These are phyloP conservation scores for Diachasmimorpha longicaudata DNA, from an alignment of 1,140 invertebrate species.

Conservation along the genomic window DNA sequence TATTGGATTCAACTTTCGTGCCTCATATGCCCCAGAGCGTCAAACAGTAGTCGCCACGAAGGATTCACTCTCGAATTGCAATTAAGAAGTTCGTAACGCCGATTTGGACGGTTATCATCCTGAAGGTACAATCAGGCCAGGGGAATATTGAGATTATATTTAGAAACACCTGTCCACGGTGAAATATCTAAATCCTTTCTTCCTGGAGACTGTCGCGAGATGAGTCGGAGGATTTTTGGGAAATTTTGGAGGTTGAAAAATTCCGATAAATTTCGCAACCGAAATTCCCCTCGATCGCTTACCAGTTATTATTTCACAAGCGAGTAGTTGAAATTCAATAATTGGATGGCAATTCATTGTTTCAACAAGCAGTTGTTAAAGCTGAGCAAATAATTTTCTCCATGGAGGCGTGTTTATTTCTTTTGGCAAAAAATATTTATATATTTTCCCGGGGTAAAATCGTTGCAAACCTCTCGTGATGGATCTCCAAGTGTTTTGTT, in stretches of 20 bases:
- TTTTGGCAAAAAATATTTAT: not conserved
- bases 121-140: not conserved
- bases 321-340: too few relatives aligned
- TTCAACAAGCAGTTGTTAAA: not conserved
- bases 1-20: slow-evolving; percentile 40
- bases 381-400: not conserved
- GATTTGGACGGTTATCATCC: slow-evolving; percentile 19
- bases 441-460: not conserved
- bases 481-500: slow-evolving; percentile 24
- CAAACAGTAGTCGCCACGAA: slow-evolving; percentile 56
- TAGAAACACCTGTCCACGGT: slow-evolving; percentile 10
- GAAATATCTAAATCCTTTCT: not conserved
- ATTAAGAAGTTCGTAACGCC: slow-evolving; percentile 55
- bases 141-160: not conserved
- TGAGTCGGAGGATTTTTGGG: too few relatives aligned
- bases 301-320: too few relatives aligned
- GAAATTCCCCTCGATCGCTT: too few relatives aligned
- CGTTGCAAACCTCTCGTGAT: too few relatives aligned
- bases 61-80: slow-evolving; percentile 47
- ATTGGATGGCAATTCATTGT: too few relatives aligned
- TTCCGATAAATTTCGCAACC: too few relatives aligned
- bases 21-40: slow-evolving; percentile 46
- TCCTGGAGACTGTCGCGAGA: too few relatives aligned
- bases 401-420: not conserved
- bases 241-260: too few relatives aligned